Base-by-base conservation (phyloP, 2,888 invertebrate species). In the Philopedon plagiatum region DNA sequence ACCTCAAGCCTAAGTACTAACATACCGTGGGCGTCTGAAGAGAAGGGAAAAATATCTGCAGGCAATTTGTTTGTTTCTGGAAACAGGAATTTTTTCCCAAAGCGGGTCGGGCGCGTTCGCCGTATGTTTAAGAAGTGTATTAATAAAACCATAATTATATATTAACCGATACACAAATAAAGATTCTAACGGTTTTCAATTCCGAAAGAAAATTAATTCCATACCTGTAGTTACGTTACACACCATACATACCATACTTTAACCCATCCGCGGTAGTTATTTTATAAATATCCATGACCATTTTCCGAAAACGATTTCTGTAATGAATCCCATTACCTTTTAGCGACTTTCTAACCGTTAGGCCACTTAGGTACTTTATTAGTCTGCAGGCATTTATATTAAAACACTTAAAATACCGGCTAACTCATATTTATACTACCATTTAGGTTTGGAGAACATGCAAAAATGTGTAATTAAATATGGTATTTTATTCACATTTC, bases 281-380 rank as follows among this genome's bases (percentile, higher is more conserved):
- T 29, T 26, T 29, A 23, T 18, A 49, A 54, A 54, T 29, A 54
- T 54, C 29, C 29, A 15, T 54, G 29, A 23, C 51, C 11, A 54
- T 54, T 54, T 54, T 51, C 51, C 13, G 26, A 51, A 51, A 51
- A 51, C 26, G 51, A 51, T 51, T 51, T 54, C 18, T 26, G 29
- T 54, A 29, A 54, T 54, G 51, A 54, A 54, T 29, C 51, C 29
- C 29, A 54, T 54, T 54, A 54, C 29, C 51, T 54, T 15, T 54
- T 54, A 49, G 26, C 49, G 49, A 49, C n/a, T 26, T 26, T 49
- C 11, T 23, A 15, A 7, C 51, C 51, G 51, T 54, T 54, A 54
- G 7, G 18, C 29, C 29, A 54, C 51, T 29, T 54, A 54, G 51
- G 51, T 29, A 54, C 51, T 54, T 29, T 54, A 54, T 54, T 54